Percentiles rank a stretch among this genome's conserved stretches.
Evolutionary conservation across 2,113 vertebrate species (phyloP).

Genomic region (Oryzias javanicus): DNA sequence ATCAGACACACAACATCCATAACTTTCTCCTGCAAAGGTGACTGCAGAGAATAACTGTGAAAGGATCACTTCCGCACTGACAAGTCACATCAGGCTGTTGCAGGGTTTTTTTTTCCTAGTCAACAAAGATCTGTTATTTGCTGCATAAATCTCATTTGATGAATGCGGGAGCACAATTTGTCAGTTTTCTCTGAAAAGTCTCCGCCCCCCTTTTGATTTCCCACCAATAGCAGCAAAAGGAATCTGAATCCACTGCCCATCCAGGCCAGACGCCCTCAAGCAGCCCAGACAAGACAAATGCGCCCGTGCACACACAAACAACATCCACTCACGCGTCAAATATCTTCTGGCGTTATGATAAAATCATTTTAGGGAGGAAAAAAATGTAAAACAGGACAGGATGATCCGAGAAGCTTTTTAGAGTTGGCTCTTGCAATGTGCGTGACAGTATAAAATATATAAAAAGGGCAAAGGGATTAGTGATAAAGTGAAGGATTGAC

Average conservation of each 20-base stretch:
- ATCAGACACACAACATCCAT: slow-evolving; percentile 75
- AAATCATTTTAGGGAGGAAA: no score
- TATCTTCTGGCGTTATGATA: no score
- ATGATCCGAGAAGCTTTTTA: no score
- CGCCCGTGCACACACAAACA: neutral
- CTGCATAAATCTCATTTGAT: slow-evolving; percentile 8
- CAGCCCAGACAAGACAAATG: neutral
- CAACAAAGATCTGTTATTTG: neutral
- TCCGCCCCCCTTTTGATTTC: slow-evolving; percentile 19
- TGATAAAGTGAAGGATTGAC: no score
- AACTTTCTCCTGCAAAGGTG: slow-evolving; percentile 24
- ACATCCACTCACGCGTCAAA: neutral
- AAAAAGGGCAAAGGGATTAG: no score
- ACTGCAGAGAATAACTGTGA: neutral
- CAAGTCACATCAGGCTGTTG: neutral
- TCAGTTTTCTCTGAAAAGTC: slow-evolving; percentile 38
- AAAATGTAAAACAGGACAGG: no score
- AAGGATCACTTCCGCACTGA: neutral
- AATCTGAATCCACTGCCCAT: slow-evolving; percentile 5
- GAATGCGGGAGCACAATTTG: slow-evolving; percentile 24
- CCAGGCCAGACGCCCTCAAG: slow-evolving; percentile 5
- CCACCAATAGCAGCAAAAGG: slow-evolving; percentile 22
- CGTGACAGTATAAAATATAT: no score
- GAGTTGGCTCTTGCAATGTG: no score
- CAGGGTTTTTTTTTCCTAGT: neutral